Evolutionary conservation across 2,113 vertebrate species (phyloP).

Genomic region (Rhagologus leucostigma): DNA sequence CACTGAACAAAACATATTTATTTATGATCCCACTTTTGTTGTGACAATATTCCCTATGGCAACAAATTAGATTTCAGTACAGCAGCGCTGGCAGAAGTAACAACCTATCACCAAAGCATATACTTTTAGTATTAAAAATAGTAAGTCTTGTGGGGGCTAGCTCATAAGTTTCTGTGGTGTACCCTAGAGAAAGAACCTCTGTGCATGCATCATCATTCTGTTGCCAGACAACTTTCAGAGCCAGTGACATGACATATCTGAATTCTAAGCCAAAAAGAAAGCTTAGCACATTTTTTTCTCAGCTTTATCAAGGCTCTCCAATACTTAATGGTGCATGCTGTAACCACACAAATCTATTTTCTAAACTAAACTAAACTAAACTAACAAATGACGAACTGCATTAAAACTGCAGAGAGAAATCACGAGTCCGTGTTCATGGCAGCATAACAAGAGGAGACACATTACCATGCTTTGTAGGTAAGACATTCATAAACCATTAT

Average conservation of each 20-base stretch:
- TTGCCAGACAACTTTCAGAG: background rate
- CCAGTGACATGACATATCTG: background rate
- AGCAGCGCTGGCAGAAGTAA: background rate
- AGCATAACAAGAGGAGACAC: background rate
- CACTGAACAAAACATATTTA: background rate
- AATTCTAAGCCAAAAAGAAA: background rate
- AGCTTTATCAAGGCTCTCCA: background rate
- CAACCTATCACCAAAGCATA: background rate
- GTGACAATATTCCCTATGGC: background rate
- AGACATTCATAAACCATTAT: background rate
- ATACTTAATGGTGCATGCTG: background rate
- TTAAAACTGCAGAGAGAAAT: background rate
- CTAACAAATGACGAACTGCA: background rate
- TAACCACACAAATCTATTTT: background rate
- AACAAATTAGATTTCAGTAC: background rate
- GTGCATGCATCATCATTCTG: background rate
- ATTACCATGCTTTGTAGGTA: background rate
- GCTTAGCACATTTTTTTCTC: background rate
- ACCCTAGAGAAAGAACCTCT: background rate
- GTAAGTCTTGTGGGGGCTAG: background rate
- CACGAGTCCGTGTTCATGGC: background rate
- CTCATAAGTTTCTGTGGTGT: background rate
- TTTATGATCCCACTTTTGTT: background rate
- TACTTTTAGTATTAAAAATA: background rate
- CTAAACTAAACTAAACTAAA: background rate